Conservation (phyloP, 2,113 vertebrate genomes). For the Mus spicilegus region DNA sequence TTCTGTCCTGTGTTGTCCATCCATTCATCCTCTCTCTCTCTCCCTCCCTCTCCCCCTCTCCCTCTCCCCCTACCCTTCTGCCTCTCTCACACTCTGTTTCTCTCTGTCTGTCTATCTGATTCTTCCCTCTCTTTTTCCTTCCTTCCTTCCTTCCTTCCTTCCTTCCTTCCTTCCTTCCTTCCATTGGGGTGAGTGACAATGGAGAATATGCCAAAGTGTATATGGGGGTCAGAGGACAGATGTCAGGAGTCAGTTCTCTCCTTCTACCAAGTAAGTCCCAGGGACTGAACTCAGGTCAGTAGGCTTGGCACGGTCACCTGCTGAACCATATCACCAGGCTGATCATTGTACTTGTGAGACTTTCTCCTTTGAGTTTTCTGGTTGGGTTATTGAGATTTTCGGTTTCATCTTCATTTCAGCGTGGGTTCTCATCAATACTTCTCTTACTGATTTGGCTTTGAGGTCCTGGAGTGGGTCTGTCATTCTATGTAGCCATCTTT, state of each 20-base stretch:
- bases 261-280: neutral
- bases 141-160: no score
- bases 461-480: neutral
- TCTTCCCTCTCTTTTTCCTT: no score
- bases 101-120: no score
- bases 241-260: neutral
- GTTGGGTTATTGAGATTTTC: neutral
- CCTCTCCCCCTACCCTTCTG: no score
- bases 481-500: neutral
- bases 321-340: neutral
- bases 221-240: neutral
- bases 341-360: neutral
- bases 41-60: no score
- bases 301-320: neutral
- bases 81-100: no score
- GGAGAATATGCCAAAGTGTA: neutral
- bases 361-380: neutral
- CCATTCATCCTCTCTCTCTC: no score
- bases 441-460: neutral
- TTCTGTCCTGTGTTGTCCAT: neutral
- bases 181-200: no score
- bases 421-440: neutral
- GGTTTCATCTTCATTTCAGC: neutral
- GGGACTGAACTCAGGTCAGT: neutral
- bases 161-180: no score